Evolutionary conservation across 2,888 invertebrate species (phyloP).

Genomic region (Entomobrya proxima): DNA sequence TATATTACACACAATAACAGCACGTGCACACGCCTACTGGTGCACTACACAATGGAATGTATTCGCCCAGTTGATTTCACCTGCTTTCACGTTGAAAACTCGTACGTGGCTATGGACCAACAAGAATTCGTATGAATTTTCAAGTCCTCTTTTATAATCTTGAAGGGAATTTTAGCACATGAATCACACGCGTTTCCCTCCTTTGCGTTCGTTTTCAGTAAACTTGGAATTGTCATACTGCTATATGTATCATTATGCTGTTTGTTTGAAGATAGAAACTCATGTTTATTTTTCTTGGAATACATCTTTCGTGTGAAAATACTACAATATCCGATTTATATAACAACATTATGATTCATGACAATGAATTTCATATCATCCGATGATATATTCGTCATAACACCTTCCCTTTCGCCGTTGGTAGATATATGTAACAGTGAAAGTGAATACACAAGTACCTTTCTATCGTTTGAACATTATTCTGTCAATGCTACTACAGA

Average conservation of each 20-base stretch:
- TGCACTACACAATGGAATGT: neutral
- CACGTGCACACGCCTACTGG: neutral
- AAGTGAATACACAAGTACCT: neutral
- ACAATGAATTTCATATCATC: neutral
- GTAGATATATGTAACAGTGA: too few relatives aligned
- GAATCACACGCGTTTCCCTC: neutral
- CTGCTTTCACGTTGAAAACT: too few relatives aligned
- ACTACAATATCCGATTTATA: neutral
- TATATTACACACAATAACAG: neutral
- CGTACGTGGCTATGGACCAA: too few relatives aligned
- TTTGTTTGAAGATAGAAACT: neutral
- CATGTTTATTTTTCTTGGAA: neutral
- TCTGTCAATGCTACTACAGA: neutral
- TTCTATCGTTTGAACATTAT: neutral
- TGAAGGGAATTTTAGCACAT: conserved; percentile 1
- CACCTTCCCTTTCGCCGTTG: too few relatives aligned
- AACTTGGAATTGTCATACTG: neutral
- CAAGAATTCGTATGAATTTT: too few relatives aligned
- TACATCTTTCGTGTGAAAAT: conserved; percentile 19
- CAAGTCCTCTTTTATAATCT: neutral
- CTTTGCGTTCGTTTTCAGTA: neutral
- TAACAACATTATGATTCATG: conserved; percentile 6
- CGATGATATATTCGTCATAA: neutral
- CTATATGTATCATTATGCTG: neutral
- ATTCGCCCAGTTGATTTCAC: too few relatives aligned